These are phyloP conservation scores for Lithobates sylvaticus DNA, from an alignment of 2,797 vertebrate species.

Conservation along the genomic window DNA sequence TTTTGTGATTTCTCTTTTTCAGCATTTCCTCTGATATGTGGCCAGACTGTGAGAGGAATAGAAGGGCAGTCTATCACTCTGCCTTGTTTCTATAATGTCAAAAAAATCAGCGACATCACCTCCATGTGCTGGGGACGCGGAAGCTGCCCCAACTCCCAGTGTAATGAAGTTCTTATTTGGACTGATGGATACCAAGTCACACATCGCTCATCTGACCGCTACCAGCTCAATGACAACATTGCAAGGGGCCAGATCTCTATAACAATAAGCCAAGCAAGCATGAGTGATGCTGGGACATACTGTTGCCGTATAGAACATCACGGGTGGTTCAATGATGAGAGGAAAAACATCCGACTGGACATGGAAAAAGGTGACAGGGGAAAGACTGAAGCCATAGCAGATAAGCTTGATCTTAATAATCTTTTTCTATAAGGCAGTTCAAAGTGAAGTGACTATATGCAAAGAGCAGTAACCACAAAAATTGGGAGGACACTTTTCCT, in stretches of 20 bases:
- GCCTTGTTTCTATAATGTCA: constrained; percentile 41
- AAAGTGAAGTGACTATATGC: no score
- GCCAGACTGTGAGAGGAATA: constrained; percentile 5
- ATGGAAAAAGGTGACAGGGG: constrained; percentile 31
- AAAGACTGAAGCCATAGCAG: no score
- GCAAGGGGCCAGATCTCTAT: constrained; percentile 26
- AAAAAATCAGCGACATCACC: constrained; percentile 3
- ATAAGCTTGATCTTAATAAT: no score
- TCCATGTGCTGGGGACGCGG: constrained; percentile 55
- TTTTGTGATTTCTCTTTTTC: background rate
- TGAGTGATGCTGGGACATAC: constrained; percentile 40
- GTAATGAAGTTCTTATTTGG: constrained; percentile 24
- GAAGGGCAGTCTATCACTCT: constrained; percentile 37
- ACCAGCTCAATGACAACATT: constrained; percentile 9
- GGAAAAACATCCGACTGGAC: constrained; percentile 21
- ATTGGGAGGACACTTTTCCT: no score
- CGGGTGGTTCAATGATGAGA: constrained; percentile 53
- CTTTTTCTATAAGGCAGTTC: no score
- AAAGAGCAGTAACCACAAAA: no score
- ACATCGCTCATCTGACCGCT: background rate
- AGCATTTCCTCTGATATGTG: constrained; percentile 20
- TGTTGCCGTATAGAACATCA: constrained; percentile 50
- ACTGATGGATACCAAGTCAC: constrained; percentile 53
- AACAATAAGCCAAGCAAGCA: background rate
- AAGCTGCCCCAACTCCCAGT: constrained; percentile 22